Conservation (phyloP, 2,888 invertebrate genomes). For the Dascillus cervinus region DNA sequence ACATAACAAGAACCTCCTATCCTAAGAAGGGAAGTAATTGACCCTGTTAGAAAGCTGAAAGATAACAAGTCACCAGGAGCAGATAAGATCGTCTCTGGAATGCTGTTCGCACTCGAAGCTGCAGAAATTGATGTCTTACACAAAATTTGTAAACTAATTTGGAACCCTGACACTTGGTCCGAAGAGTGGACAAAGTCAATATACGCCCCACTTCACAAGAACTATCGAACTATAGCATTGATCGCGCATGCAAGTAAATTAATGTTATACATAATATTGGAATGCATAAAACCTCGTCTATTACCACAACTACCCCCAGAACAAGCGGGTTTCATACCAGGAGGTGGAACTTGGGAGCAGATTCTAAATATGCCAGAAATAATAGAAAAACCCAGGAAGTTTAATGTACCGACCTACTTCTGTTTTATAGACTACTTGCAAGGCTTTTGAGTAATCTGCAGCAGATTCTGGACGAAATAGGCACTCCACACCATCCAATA, state of each 20-base stretch:
- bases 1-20: constrained; percentile 3
- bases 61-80: background rate
- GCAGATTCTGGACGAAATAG: constrained; percentile 2
- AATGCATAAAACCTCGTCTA: background rate
- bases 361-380: constrained; percentile 7
- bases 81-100: constrained; percentile 1
- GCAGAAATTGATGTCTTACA: background rate
- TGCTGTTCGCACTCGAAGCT: background rate
- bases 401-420: constrained; percentile 5
- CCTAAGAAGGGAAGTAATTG: background rate
- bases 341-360: constrained; percentile 6
- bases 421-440: constrained; percentile 6
- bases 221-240: background rate
- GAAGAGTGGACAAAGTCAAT: background rate
- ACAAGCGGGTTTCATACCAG: constrained; percentile 7
- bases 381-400: constrained; percentile 6
- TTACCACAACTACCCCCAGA: background rate
- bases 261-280: background rate
- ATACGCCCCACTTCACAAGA: constrained; percentile 1
- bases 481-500: background rate
- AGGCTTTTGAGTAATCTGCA: no score
- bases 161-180: background rate
- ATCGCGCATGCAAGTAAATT: constrained; percentile 1
- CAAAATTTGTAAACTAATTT: constrained; percentile 1
- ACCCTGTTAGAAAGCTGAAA: constrained; percentile 1